A percentile compares a stretch with the other conserved stretches of the same genome.
Evolutionary conservation across 2,113 vertebrate species (phyloP).

Genomic region (Mustela lutreola): DNA sequence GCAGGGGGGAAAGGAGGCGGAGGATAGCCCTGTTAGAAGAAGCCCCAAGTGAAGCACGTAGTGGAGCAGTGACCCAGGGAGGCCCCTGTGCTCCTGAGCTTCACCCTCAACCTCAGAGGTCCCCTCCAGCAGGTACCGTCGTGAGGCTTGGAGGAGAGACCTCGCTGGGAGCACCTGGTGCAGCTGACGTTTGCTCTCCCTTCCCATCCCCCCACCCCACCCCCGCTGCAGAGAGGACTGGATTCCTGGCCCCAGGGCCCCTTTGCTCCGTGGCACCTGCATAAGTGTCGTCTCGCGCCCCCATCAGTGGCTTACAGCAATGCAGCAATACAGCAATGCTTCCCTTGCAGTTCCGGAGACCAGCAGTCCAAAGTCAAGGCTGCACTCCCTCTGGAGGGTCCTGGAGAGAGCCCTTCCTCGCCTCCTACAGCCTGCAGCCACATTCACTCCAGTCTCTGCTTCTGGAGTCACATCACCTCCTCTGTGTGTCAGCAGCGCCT

Average conservation of each 20-base stretch:
- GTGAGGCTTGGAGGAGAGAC: neutral
- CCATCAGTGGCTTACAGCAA: neutral
- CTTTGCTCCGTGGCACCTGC: neutral
- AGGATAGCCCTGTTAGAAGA: neutral
- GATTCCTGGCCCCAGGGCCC: neutral
- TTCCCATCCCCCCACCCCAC: accelerated
- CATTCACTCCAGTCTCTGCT: neutral
- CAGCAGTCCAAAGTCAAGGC: neutral
- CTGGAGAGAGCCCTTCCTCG: neutral
- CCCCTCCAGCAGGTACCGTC: neutral
- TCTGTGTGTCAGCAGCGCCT: neutral
- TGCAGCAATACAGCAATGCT: neutral
- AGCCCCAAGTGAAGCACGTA: neutral
- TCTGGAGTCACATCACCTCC: accelerated
- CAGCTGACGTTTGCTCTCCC: accelerated
- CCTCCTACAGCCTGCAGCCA: neutral
- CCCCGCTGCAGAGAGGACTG: accelerated
- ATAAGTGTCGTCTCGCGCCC: neutral
- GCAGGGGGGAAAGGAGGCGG: neutral
- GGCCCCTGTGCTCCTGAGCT: neutral
- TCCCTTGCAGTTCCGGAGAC: neutral
- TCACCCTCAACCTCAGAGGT: neutral
- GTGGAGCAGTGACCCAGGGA: neutral
- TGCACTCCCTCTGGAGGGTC: neutral
- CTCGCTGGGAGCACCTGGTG: neutral